These are phyloP conservation scores for Keiferia lycopersicella DNA, from an alignment of 2,888 invertebrate genomes.

Conservation along the genomic window DNA sequence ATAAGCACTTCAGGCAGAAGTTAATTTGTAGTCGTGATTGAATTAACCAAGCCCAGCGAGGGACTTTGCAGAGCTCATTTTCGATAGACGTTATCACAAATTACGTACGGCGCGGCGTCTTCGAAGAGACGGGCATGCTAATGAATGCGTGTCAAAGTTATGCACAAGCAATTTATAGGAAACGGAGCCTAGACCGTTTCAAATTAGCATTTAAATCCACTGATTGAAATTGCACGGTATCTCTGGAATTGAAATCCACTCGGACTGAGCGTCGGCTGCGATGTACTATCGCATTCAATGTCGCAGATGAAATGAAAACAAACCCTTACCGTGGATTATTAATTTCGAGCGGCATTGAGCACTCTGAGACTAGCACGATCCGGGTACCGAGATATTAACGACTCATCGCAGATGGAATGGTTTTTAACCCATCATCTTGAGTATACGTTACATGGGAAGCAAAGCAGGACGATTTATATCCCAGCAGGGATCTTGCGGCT, in stretches of 20 bases:
- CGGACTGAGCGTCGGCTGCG: slow-evolving; percentile 14
- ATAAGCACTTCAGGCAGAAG: slow-evolving; percentile 49
- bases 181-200: slow-evolving; percentile 9
- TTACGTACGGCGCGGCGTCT: slow-evolving; percentile 30
- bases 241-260: slow-evolving; percentile 38
- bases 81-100: slow-evolving; percentile 52
- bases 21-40: slow-evolving; percentile 70
- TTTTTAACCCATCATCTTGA: slow-evolving; percentile 46
- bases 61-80: slow-evolving; percentile 49
- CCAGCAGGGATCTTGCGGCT: slow-evolving; percentile 54
- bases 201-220: slow-evolving; percentile 18
- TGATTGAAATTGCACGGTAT: slow-evolving; percentile 16
- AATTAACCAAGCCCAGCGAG: slow-evolving; percentile 59
- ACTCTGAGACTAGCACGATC: slow-evolving; percentile 43
- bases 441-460: slow-evolving; percentile 41
- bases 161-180: slow-evolving; percentile 26
- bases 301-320: slow-evolving; percentile 54
- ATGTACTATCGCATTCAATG: slow-evolving; percentile 31
- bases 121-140: slow-evolving; percentile 43
- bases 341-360: slow-evolving; percentile 48
- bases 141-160: slow-evolving; percentile 37
- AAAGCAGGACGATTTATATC: slow-evolving; percentile 53
- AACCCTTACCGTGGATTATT: slow-evolving; percentile 45
- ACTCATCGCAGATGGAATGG: slow-evolving; percentile 34
- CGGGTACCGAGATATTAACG: slow-evolving; percentile 45